Base-by-base conservation (phyloP, 2,797 vertebrate genomes). In the Neopelma chrysocephalum region DNA sequence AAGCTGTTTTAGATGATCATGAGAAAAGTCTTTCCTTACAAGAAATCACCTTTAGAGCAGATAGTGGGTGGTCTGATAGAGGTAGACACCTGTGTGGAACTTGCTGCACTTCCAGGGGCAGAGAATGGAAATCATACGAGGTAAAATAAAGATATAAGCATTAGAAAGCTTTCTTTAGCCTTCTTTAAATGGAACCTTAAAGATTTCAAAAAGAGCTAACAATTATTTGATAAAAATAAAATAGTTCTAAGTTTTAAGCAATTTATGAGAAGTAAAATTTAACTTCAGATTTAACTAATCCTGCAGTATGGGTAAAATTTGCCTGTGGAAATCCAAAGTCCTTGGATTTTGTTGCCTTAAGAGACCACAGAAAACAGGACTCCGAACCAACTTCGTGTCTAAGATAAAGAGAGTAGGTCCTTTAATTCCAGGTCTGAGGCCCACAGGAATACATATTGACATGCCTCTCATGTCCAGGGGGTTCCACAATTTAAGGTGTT, bases 91-190 rank as follows among this genome's bases (percentile, higher is more conserved):
- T 42, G 15, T 36, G 23, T 61, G 43, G 38, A 34, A 38, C 17
- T 62, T 65, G 15, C 32, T 76, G 48, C 0, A 0, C 15, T 27
- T 87, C 16, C 34, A n/a, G 9, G 15, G 20, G 2, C 8, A 31
- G 26, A 21, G 29, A 83, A 14, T 10, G 34, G 48, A 68, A 87
- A 62, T 65, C 15, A 29, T 3, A 3, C 9, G 4, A 53, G 43
- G 22, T 71, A 54, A n/a, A 70, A 71, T n/a, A 78, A 12, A 56
- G 40, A 38, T 1, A 2, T 12, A 38, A 78, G 15, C 25, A 38
- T n/a, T 64, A 34, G 26, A 80, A 89, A 64, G 23, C 36, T 45
- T 53, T 86, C 5, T 38, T 57, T 36, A 62, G 38, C 16, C 40
- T 56, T 58, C n/a, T 43, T 84, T 56, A 56, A 78, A 61, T 17